These are phyloP conservation scores for Anaspis maculata DNA, from an alignment of 2,888 invertebrate species.

Conservation along the genomic window DNA sequence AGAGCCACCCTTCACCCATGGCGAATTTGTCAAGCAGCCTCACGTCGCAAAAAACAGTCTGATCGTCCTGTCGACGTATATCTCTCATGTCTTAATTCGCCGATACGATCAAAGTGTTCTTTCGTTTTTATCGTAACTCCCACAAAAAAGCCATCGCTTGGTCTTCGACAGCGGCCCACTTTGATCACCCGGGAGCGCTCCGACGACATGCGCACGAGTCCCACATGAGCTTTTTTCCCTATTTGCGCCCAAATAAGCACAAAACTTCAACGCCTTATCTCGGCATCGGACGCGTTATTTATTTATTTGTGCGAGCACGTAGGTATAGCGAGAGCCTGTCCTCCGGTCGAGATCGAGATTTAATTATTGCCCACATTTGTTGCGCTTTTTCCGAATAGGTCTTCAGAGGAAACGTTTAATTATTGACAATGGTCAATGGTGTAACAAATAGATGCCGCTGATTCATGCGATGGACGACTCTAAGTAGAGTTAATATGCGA, in stretches of 20 bases:
- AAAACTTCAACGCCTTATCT: slow-evolving; percentile 5
- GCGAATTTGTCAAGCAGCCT: too few species aligned
- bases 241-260: slow-evolving; percentile 9
- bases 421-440: too few species aligned
- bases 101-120: slow-evolving; percentile 20
- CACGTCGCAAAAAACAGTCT: slow-evolving; percentile 1
- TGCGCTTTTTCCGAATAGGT: too few species aligned
- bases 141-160: slow-evolving; percentile 8
- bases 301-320: slow-evolving; percentile 6
- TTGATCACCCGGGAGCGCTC: slow-evolving; percentile 10
- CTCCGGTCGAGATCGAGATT: too few species aligned
- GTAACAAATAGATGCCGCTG: neutral
- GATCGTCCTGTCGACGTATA: slow-evolving; percentile 10
- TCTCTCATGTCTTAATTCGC: slow-evolving; percentile 24
- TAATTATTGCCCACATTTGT: too few species aligned
- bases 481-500: too few species aligned
- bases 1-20: too few species aligned
- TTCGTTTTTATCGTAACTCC: slow-evolving; percentile 11
- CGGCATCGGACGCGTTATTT: slow-evolving; percentile 9
- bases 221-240: slow-evolving; percentile 10
- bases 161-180: slow-evolving; percentile 7
- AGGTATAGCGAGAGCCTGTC: too few species aligned
- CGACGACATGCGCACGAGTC: slow-evolving; percentile 11
- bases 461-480: slow-evolving; percentile 13
- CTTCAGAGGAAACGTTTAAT: too few species aligned